Base-by-base conservation (phyloP, 1,140 invertebrate genomes). In the Bathynomus jamesi region DNA sequence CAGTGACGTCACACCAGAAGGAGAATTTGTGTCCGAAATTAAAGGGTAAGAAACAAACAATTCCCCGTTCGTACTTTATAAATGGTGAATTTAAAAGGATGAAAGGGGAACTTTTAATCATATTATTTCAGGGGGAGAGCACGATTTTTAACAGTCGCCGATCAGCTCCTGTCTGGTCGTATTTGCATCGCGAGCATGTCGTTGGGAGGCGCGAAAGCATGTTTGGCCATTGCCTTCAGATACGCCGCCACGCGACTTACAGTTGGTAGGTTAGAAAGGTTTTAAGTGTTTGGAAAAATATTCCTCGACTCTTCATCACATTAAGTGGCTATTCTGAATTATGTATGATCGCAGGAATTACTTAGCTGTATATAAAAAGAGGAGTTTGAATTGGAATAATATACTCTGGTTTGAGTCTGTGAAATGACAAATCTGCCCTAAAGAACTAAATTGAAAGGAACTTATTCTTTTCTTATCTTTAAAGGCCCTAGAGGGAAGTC, bases 141-240 rank as follows among this genome's bases (percentile, higher is more conserved):
- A 17, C 75, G 81, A 13, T 82, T 82, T 76, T 78, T 82, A 27
- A 81, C 80, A n/a, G 79, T 82, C 32, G 81, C 81, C 25, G 81
- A 82, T 74, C 81, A 82, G 76, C 71, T 82, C 53, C 74, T 82
- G 30, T 81, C 81, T 17, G 81, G 81, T 30, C 74, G 81, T 46
- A 79, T 82, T 62, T 82, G 81, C 67, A 81, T 82, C 71, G 80
- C 81, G 10, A 77, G 75, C 60, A 82, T 82, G 81, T 78, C 78
- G 25, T 70, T 81, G 67, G 81, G 81, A 10, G 79, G 73, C 1
- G 72, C 78, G n/a, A 80, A 80, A 69, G 79, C 81, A 7, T 75
- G 72, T 13, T 73, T 81, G 24, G 69, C 80, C 27, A 80, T 81
- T 65, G 79, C 81, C 31, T 53, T 81, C 4, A 72, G 79, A 28